These are phyloP conservation scores for Ameiurus melas DNA, from an alignment of 2,113 vertebrate genomes.

Conservation along the genomic window DNA sequence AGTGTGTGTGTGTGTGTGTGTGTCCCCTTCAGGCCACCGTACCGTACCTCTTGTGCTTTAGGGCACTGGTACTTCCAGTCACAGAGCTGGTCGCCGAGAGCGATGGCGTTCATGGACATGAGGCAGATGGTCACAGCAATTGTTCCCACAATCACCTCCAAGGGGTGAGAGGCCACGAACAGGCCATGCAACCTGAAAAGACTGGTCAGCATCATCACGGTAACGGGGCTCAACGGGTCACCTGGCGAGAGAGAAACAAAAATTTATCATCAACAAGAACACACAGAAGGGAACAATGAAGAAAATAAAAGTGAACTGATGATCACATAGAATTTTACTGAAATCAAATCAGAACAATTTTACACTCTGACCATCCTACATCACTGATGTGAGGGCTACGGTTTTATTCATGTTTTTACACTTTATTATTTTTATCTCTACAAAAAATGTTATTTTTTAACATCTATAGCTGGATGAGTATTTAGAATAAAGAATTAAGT, in stretches of 20 bases:
- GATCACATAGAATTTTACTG: neutral
- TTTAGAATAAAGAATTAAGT: neutral
- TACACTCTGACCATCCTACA: neutral
- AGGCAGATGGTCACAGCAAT: constrained; percentile 91
- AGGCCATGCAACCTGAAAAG: constrained; percentile 88
- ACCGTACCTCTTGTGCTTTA: constrained; percentile 90
- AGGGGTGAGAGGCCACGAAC: constrained; percentile 90
- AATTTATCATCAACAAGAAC: neutral
- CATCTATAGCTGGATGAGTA: neutral
- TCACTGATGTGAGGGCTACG: neutral
- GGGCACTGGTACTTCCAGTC: constrained; percentile 94
- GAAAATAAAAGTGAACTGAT: neutral
- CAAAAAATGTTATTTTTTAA: too few relatives aligned
- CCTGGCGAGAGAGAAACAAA: neutral
- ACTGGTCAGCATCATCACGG: constrained; percentile 77
- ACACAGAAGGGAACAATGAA: too few relatives aligned
- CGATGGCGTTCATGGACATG: constrained; percentile 97
- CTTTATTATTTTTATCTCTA: neutral
- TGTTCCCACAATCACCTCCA: constrained; percentile 94
- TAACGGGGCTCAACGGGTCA: neutral
- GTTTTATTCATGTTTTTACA: neutral
- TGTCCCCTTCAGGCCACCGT: constrained; percentile 34
- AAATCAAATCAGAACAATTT: neutral
- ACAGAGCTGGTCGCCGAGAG: constrained; percentile 86
- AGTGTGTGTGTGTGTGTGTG: neutral